These are phyloP conservation scores for Ctenosaura bakeri DNA, from an alignment of 2,797 vertebrate genomes.

Conservation along the genomic window DNA sequence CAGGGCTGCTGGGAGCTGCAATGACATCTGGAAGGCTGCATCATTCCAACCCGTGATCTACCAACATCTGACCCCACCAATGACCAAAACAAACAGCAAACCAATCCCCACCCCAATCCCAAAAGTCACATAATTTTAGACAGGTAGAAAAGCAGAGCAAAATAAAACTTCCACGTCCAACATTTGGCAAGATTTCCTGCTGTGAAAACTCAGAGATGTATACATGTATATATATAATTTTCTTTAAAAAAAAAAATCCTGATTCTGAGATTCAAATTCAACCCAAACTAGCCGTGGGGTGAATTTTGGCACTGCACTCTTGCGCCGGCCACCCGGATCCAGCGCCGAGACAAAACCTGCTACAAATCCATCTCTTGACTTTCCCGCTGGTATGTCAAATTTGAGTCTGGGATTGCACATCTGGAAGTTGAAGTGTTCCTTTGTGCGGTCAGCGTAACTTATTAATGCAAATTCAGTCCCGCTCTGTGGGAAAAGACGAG, in stretches of 20 bases:
- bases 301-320: not conserved
- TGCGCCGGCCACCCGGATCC: not conserved
- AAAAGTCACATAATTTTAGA: not conserved
- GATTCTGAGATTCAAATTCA: constrained; percentile 13
- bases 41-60: not conserved
- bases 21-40: not conserved
- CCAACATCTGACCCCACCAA: not conserved
- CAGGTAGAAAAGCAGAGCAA: not conserved
- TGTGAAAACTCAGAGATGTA: not conserved
- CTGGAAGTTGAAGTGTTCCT: not conserved
- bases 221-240: not conserved
- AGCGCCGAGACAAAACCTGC: not conserved
- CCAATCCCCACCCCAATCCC: too few species aligned
- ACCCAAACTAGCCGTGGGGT: too few species aligned
- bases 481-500: not conserved
- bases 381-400: not conserved
- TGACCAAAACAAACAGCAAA: not conserved
- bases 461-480: not conserved
- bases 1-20: not conserved
- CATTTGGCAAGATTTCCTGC: not conserved
- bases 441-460: not conserved
- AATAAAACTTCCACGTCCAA: not conserved
- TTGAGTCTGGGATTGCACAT: not conserved
- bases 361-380: not conserved
- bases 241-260: constrained; percentile 16